Base-by-base conservation (phyloP, 2,113 vertebrate genomes). In the Ibidorhyncha struthersii region DNA sequence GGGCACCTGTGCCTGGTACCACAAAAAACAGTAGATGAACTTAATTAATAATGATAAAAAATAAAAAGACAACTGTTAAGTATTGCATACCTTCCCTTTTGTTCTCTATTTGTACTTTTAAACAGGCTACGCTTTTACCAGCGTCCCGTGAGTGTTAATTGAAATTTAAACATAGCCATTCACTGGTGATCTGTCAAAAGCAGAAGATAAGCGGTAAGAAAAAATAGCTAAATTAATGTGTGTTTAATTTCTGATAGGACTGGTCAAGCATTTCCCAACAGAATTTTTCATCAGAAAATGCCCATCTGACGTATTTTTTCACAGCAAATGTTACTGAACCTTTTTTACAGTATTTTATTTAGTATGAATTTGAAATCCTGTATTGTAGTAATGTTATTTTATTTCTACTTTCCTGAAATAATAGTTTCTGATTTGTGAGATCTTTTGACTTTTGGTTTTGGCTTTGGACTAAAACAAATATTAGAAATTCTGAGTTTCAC, bases 1-100 rank as follows among this genome's bases (percentile, higher is more conserved):
- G 38, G 21, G 6, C 17, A 36, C 14, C 0, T 1, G 23, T 10
- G 18, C 7, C 61, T 2, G 34, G 5, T 56, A 11, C 11, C 36
- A 49, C 8, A 32, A 47, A 73, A 41, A 22, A 0, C 7, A 8
- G 11, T 12, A 43, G 38, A 34, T 83, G 17, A 55, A 27, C 3
- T 58, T 41, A 14, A 2, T 47, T 27, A 62, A 69, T 58, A 38
- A 69, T 21, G 23, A 21, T 1, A 1, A 56, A 70, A 43, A 5
- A 43, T 59, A 32, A 66, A 79, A 77, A 18, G 20, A 4, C 17
- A 72, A 6, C 23, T n/a, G 20, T 38, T 36, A 56, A 26, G 25
- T 36, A 15, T 34, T 18, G 3, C 20, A 10, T 27, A 20, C 15
- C 3, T 78, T 62, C 18, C 8, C 14, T 10, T 73, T 87, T 73